Conservation (phyloP, 2,113 vertebrate genomes). For the Copsychus sechellarum region DNA sequence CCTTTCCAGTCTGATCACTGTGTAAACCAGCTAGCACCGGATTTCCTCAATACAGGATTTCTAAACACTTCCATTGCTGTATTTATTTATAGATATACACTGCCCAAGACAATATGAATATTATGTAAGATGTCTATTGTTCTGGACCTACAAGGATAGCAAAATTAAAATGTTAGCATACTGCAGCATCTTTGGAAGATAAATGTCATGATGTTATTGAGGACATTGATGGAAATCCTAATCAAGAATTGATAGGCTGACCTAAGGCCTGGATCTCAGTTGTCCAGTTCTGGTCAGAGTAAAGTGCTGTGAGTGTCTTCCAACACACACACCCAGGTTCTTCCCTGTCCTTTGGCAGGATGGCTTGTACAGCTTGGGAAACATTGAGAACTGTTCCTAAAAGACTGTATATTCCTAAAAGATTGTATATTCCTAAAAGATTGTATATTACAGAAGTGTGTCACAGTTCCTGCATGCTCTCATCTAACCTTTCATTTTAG, state of each 20-base stretch:
- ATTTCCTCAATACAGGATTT: neutral
- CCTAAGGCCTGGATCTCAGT: neutral
- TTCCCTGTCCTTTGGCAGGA: neutral
- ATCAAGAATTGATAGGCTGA: neutral
- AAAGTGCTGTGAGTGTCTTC: neutral
- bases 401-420: neutral
- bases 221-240: neutral
- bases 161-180: neutral
- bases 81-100: neutral
- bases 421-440: neutral
- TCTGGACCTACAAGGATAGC: neutral
- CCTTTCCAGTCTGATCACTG: slow-evolving; percentile 11
- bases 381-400: neutral
- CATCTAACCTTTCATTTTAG: neutral
- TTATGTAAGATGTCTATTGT: neutral
- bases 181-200: neutral
- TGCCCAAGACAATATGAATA: neutral
- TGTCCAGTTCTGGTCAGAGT: neutral
- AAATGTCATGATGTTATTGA: neutral
- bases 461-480: neutral
- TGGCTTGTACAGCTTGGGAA: neutral
- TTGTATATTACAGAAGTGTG: neutral
- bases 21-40: neutral
- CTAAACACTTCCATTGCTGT: neutral
- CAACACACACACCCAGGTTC: too few species aligned